A percentile compares a stretch with the other conserved stretches of the same genome.
These are phyloP conservation scores for Dicentrarchus labrax DNA, from an alignment of 2,113 vertebrate species.

Conservation along the genomic window DNA sequence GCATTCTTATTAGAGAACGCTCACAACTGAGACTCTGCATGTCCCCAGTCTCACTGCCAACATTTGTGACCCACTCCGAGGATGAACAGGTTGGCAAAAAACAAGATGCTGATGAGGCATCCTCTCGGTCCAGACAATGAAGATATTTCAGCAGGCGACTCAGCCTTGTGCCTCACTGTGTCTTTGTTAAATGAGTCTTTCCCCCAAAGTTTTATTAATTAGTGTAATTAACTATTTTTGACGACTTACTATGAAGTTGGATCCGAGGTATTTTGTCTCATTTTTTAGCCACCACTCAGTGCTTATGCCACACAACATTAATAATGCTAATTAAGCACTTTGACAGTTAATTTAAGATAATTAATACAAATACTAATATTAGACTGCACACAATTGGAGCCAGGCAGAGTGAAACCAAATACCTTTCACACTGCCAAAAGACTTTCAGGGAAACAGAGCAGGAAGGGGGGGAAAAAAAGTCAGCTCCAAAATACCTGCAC, in stretches of 20 bases:
- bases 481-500: constrained; percentile 61
- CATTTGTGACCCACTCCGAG: neutral
- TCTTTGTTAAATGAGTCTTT: constrained; percentile 65
- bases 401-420: constrained; percentile 42
- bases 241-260: constrained; percentile 75
- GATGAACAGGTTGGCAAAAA: neutral
- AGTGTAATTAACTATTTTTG: constrained; percentile 81
- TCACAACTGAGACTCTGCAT: constrained; percentile 17
- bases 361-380: constrained; percentile 87
- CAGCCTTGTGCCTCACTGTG: neutral
- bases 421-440: constrained; percentile 18
- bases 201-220: constrained; percentile 79
- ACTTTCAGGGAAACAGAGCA: constrained; percentile 4
- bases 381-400: constrained; percentile 75
- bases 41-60: neutral
- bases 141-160: constrained; percentile 31
- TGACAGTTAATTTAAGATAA: constrained; percentile 86
- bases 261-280: constrained; percentile 73
- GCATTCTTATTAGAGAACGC: constrained; percentile 1
- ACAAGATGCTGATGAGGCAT: constrained; percentile 2
- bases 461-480: neutral
- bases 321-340: constrained; percentile 85
- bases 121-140: neutral
- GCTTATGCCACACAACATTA: constrained; percentile 80
- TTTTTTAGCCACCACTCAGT: constrained; percentile 81